These are phyloP conservation scores for Leptinotarsa rubiginosa DNA, from an alignment of 2,888 invertebrate genomes.

Conservation along the genomic window DNA sequence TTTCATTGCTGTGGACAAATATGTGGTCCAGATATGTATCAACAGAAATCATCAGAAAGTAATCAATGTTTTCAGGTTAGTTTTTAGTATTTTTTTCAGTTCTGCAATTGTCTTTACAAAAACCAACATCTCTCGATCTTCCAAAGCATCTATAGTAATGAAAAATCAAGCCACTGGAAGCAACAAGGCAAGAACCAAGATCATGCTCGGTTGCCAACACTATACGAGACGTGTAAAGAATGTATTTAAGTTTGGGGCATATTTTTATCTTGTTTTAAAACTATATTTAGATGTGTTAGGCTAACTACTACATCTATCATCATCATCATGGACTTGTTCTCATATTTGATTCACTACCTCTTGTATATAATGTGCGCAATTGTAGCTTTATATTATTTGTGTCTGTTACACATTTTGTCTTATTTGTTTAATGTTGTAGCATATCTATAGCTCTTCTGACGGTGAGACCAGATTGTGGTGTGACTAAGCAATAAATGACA, in stretches of 20 bases:
- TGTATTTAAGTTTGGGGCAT: conserved; percentile 62
- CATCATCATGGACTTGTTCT: conserved; percentile 21
- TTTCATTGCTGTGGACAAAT: no score
- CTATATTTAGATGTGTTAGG: conserved; percentile 60
- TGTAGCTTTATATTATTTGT: conserved; percentile 42
- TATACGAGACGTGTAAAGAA: conserved; percentile 32
- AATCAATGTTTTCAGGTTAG: no score
- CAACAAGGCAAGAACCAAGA: background rate
- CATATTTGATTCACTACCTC: conserved; percentile 56
- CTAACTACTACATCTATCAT: conserved; percentile 51
- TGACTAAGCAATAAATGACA: conserved; percentile 64
- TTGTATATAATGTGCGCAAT: conserved; percentile 48
- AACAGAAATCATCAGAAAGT: no score
- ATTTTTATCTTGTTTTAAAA: conserved; percentile 51
- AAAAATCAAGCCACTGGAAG: background rate
- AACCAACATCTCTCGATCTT: no score
- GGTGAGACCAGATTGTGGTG: conserved; percentile 59
- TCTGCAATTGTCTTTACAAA: no score
- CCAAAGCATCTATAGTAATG: background rate
- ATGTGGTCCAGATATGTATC: no score
- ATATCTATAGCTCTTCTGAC: conserved; percentile 41
- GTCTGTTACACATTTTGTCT: conserved; percentile 40
- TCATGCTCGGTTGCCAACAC: conserved; percentile 25
- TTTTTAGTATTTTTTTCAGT: no score
- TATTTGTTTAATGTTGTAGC: conserved; percentile 43